A percentile compares a stretch with the other conserved stretches of the same genome.
phyloP scores from a whole-genome alignment of 2,797 vertebrate species.

The Aselliscus stoliczkanus region DNA sequence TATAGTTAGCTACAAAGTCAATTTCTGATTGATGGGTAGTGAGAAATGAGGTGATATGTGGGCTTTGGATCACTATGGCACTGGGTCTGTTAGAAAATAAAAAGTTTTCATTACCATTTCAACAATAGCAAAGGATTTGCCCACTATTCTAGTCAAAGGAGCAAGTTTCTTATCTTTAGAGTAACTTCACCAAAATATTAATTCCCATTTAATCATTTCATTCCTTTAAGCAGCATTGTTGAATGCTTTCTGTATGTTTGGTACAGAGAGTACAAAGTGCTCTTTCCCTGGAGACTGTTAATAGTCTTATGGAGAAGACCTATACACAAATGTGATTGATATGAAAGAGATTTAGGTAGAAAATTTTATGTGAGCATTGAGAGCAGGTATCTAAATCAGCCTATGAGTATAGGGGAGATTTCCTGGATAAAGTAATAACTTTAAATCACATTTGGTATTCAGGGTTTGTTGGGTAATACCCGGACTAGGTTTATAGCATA shows the following conservation, averaged over 20 bases:
- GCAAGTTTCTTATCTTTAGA: neutral
- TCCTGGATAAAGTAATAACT: neutral
- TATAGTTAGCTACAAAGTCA: conserved; percentile 18
- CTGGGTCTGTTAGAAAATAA: neutral
- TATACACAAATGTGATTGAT: neutral
- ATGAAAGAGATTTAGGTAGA: neutral
- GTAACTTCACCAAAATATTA: neutral
- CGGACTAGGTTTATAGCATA: neutral
- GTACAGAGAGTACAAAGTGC: neutral
- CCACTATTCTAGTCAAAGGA: neutral
- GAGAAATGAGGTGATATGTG: neutral
- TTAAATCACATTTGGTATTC: neutral
- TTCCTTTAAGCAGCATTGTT: neutral
- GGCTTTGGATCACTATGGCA: neutral
- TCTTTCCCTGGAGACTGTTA: neutral
- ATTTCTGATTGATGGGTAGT: neutral
- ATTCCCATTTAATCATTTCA: neutral
- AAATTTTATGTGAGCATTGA: neutral
- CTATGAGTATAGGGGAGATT: neutral
- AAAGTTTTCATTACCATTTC: neutral
- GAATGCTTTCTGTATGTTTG: neutral
- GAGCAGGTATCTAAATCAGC: neutral
- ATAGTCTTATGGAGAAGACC: neutral
- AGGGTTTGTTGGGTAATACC: neutral
- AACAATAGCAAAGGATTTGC: neutral